Evolutionary conservation across 2,888 invertebrate species (phyloP).

Genomic region (Heliconius sara): DNA sequence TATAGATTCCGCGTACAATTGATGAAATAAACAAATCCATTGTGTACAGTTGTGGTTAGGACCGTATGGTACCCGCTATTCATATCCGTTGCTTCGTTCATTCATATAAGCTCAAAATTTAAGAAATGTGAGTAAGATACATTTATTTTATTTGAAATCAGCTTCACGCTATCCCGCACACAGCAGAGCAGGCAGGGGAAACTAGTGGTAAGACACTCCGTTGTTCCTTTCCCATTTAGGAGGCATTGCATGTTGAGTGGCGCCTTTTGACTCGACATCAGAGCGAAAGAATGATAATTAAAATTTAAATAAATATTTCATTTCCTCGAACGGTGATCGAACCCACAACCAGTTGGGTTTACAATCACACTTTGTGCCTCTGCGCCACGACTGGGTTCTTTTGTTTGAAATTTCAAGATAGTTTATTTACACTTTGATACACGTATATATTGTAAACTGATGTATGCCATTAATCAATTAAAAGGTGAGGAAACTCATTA

Average conservation of each 20-base stretch:
- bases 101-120: conserved; percentile 38
- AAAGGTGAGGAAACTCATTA: conserved; percentile 1
- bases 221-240: too few relatives aligned
- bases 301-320: too few relatives aligned
- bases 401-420: not conserved
- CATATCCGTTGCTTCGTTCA: conserved; percentile 65
- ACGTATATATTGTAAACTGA: not conserved
- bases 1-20: conserved; percentile 66
- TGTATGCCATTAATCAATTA: conserved; percentile 19
- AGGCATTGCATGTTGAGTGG: too few relatives aligned
- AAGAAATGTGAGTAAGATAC: not conserved
- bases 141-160: not conserved
- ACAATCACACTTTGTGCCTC: too few relatives aligned
- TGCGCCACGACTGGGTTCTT: too few relatives aligned
- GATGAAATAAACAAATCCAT: conserved; percentile 78
- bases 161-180: too few relatives aligned
- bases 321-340: too few relatives aligned
- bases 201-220: too few relatives aligned
- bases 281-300: too few relatives aligned
- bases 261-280: too few relatives aligned
- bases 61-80: conserved; percentile 70
- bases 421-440: not conserved
- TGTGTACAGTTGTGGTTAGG: conserved; percentile 80
- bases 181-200: too few relatives aligned
- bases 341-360: too few relatives aligned